Evolutionary conservation across 2,113 vertebrate genomes (phyloP).

Genomic region (Lonchura striata): DNA sequence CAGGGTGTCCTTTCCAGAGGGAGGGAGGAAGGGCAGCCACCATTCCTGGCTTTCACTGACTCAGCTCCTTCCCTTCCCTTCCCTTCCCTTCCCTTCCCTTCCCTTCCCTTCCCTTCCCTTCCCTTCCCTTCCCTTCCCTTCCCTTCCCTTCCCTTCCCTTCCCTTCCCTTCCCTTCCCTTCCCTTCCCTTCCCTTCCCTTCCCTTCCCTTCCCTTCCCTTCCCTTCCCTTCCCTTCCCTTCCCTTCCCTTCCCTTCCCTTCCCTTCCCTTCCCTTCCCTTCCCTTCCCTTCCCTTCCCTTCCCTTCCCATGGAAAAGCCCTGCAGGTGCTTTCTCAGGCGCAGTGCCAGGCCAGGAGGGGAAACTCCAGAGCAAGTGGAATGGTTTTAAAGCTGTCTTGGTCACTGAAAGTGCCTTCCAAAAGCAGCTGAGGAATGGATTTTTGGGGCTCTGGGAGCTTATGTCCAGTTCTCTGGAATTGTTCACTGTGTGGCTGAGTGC

Average conservation of each 20-base stretch:
- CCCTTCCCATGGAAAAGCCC: too few species aligned
- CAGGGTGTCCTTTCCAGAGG: neutral
- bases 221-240: too few species aligned
- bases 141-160: too few species aligned
- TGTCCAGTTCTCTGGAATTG: neutral
- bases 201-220: too few species aligned
- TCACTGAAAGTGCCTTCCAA: neutral
- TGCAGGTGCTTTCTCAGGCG: too few species aligned
- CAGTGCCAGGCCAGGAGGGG: neutral
- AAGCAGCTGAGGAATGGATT: neutral
- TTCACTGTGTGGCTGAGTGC: rapidly evolving
- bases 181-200: neutral
- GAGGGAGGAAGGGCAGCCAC: neutral
- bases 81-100: too few species aligned
- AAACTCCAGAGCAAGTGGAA: neutral
- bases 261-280: neutral
- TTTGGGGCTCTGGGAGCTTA: neutral
- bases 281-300: neutral
- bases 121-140: too few species aligned
- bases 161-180: neutral
- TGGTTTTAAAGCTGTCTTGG: neutral
- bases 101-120: neutral
- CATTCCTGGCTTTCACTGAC: neutral
- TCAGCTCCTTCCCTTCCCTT: constrained; percentile 9
- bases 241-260: too few species aligned